Evolutionary conservation across 2,797 vertebrate genomes (phyloP).

Genomic region (Sebastes goodei): DNA sequence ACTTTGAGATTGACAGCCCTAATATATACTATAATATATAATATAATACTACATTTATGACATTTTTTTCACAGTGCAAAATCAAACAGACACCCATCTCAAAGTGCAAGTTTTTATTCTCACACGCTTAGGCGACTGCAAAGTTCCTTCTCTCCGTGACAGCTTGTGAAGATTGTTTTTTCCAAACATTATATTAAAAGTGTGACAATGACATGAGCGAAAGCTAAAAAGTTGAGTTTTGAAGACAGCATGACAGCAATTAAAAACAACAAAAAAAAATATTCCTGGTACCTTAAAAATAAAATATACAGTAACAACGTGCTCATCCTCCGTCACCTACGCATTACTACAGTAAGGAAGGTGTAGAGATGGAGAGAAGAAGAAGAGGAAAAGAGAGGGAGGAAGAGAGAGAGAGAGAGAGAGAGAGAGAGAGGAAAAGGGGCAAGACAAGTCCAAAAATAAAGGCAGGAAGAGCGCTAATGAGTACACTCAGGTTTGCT

Average conservation of each 20-base stretch:
- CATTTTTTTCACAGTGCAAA: neutral
- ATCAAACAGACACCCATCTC: too few relatives aligned
- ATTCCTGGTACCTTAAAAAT: neutral
- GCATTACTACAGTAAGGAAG: slow-evolving; percentile 17
- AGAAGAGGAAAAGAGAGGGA: neutral
- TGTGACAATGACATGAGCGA: neutral
- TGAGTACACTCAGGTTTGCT: slow-evolving; percentile 66
- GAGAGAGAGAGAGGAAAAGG: slow-evolving; percentile 7
- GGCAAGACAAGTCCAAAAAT: slow-evolving; percentile 59
- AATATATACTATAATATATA: neutral
- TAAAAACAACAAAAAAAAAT: too few relatives aligned
- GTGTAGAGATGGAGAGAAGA: neutral
- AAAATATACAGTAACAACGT: neutral
- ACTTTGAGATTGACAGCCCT: neutral
- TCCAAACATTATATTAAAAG: neutral
- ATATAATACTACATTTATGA: neutral
- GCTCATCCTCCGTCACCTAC: slow-evolving; percentile 1
- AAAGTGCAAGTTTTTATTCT: neutral
- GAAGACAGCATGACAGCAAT: neutral
- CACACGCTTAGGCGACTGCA: neutral
- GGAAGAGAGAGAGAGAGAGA: neutral
- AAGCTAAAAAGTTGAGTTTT: neutral
- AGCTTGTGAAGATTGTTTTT: too few relatives aligned
- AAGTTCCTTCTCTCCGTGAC: too few relatives aligned
- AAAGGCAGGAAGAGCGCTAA: slow-evolving; percentile 60